phyloP scores from a whole-genome alignment of 2,113 vertebrate genomes.

The Catharus fuscescens region DNA sequence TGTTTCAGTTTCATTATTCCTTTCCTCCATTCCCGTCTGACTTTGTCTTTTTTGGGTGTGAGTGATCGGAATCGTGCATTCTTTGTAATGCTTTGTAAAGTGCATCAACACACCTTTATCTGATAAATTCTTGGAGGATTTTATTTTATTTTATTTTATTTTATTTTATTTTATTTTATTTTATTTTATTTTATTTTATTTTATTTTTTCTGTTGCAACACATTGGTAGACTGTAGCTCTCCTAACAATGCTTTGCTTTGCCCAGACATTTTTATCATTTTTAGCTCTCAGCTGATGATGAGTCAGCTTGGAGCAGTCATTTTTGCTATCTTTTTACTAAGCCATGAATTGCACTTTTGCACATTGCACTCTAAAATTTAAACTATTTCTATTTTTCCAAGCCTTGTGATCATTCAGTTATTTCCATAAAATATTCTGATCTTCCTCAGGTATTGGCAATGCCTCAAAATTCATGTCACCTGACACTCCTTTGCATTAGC shows the following conservation, averaged over 20 bases:
- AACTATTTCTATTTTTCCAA: not conserved
- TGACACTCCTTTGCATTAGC: not conserved
- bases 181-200: no score
- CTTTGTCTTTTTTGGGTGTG: not conserved
- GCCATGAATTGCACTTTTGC: conserved; percentile 27
- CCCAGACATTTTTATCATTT: conserved; percentile 14
- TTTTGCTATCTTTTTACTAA: conserved; percentile 30
- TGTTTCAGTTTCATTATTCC: not conserved
- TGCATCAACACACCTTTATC: not conserved
- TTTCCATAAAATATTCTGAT: conserved; percentile 7
- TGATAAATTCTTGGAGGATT: not conserved
- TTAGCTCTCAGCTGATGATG: conserved; percentile 60
- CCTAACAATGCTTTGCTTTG: not conserved
- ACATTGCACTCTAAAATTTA: not conserved
- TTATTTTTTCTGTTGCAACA: not conserved
- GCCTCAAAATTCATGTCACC: not conserved
- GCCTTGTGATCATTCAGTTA: conserved; percentile 4
- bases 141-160: not conserved
- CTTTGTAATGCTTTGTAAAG: not conserved
- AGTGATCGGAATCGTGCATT: not conserved
- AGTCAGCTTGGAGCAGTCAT: conserved; percentile 40
- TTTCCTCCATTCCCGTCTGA: not conserved
- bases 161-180: not conserved
- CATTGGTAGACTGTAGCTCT: not conserved
- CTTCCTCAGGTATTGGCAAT: not conserved